Base-by-base conservation (phyloP, 2,888 invertebrate species). In the Pandemis heparana region DNA sequence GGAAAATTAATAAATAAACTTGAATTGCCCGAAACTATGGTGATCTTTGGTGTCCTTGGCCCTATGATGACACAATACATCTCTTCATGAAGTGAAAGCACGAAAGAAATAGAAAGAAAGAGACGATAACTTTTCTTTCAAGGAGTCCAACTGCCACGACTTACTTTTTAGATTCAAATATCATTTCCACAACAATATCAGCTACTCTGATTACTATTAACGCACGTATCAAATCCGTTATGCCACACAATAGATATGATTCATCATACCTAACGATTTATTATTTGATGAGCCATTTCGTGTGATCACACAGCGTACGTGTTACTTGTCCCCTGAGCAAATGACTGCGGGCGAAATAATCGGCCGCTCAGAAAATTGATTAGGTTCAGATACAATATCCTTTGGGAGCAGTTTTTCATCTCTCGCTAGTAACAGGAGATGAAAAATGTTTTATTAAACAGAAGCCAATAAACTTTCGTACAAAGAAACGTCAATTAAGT, bases 271-370 rank as follows among this genome's bases (percentile, higher is more conserved):
- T 32, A 61, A 61, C 32, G 38, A 69, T 38, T 67, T 61, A 62
- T 67, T 62, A 69, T 65, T 38, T 14, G 39, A 65, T 32, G 62
- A 74, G 12, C 61, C 61, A 70, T 63, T 71, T 71, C 18, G 51
- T 63, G 12, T 41, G 14, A 32, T 32, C 23, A 4, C 4, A 32
- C 4, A 63, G 14, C 38, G 53, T 66, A 60, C 51, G 60, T 66
- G 59, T 65, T 66, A 60, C 51, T 48, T 66, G 46, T 60, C 41
- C 41, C 23, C 39, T 9, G 41, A 18, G 53, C 51, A 53, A 66
- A 66, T 53, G 39, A 39, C 18, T 41, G 38, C 46, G 64, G 64
- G 64, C 8, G 48, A 9, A 32, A 64, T 51, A 23, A 38, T 60
- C 38, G 60, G 16, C 46, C 46, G 23, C 63, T 48, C 43, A 32